A percentile compares a stretch with the other conserved stretches of the same genome.
These are phyloP conservation scores for Caenorhabditis sp. DNA, from an alignment of 2,888 invertebrate species.

Conservation along the genomic window DNA sequence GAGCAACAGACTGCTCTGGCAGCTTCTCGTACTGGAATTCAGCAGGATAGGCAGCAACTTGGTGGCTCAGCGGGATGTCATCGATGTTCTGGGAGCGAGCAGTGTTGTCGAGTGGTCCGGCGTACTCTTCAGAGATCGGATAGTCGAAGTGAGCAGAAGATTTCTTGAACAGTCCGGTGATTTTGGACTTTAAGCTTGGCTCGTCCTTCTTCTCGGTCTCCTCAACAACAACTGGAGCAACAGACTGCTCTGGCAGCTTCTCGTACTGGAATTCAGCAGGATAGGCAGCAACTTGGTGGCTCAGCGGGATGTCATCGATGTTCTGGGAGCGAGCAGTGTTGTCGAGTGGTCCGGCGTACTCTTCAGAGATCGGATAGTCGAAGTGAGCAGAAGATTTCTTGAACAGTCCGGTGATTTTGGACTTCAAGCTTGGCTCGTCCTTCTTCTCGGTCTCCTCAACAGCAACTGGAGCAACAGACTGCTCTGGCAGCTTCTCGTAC, in stretches of 20 bases:
- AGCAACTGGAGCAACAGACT: slow-evolving; percentile 1
- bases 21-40: slow-evolving; percentile 24
- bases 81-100: slow-evolving; percentile 4
- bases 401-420: slow-evolving; percentile 35
- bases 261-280: slow-evolving; percentile 40
- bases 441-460: slow-evolving; percentile 27
- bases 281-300: too few relatives aligned
- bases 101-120: slow-evolving; percentile 58
- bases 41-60: slow-evolving; percentile 6
- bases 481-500: slow-evolving; percentile 32
- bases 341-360: slow-evolving; percentile 54
- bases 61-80: slow-evolving; percentile 2
- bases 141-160: slow-evolving; percentile 60
- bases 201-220: slow-evolving; percentile 34
- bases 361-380: slow-evolving; percentile 64
- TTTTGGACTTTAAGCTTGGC: slow-evolving; percentile 52
- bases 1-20: neutral
- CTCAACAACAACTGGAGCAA: slow-evolving; percentile 25
- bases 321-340: slow-evolving; percentile 22
- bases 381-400: slow-evolving; percentile 57
- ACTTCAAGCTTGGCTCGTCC: slow-evolving; percentile 46
- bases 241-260: slow-evolving; percentile 24
- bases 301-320: slow-evolving; percentile 57
- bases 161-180: slow-evolving; percentile 64
- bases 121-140: slow-evolving; percentile 57